phyloP scores from a whole-genome alignment of 2,113 vertebrate species.

The Lucifuga dentata region DNA sequence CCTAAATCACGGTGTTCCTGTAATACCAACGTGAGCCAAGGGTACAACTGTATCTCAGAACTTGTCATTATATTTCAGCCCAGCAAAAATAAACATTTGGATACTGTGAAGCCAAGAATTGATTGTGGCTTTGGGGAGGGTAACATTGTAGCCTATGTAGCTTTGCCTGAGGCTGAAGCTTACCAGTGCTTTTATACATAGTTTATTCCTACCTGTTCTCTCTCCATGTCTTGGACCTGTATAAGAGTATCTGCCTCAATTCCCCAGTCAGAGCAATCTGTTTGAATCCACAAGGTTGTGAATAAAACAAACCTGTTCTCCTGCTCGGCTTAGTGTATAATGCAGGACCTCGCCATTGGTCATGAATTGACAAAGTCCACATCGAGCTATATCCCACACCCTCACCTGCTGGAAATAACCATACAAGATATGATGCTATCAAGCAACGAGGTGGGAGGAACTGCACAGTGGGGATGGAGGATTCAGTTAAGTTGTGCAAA shows the following conservation, averaged over 20 bases:
- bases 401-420: constrained; percentile 78
- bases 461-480: constrained; percentile 32
- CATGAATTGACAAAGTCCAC: constrained; percentile 83
- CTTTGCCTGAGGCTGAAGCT: constrained; percentile 79
- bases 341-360: constrained; percentile 83
- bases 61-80: constrained; percentile 73
- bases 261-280: constrained; percentile 79
- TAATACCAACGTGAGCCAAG: constrained; percentile 56
- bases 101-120: constrained; percentile 78
- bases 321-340: constrained; percentile 82
- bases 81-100: constrained; percentile 81
- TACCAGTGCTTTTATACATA: constrained; percentile 82
- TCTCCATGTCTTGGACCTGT: constrained; percentile 79
- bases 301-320: constrained; percentile 84
- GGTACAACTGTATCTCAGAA: constrained; percentile 70
- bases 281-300: constrained; percentile 81
- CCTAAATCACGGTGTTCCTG: constrained; percentile 40
- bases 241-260: constrained; percentile 78
- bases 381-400: constrained; percentile 74
- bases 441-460: constrained; percentile 59
- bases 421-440: constrained; percentile 41
- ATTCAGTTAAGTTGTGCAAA: constrained; percentile 25
- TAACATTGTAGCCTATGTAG: constrained; percentile 76
- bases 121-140: constrained; percentile 79
- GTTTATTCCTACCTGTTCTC: constrained; percentile 83